Percentiles rank a stretch among this genome's conserved stretches.
phyloP scores from a whole-genome alignment of 2,888 invertebrate species.

The Notodonta dromedarius region DNA sequence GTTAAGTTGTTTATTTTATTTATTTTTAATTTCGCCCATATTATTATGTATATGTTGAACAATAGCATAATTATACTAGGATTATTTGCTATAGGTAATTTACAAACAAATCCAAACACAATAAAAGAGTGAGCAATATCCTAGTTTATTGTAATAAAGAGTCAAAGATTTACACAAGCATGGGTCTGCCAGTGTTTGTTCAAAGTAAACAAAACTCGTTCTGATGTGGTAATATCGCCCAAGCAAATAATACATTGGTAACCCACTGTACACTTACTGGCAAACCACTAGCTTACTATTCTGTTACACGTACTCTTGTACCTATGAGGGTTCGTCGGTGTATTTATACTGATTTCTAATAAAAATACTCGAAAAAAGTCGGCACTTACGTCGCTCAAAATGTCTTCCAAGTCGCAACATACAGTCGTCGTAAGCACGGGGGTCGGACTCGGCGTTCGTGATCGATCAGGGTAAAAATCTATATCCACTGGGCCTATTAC shows the following conservation, averaged over 20 bases:
- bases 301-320: background rate
- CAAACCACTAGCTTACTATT: background rate
- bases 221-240: conserved; percentile 19
- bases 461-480: conserved; percentile 66
- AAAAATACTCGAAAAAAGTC: conserved; percentile 34
- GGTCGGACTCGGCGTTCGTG: conserved; percentile 67
- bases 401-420: conserved; percentile 78
- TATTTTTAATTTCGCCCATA: too few species aligned
- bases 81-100: too few species aligned
- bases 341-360: background rate
- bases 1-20: too few species aligned
- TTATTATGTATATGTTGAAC: too few species aligned
- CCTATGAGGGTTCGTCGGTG: background rate
- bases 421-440: conserved; percentile 73
- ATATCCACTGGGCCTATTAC: conserved; percentile 73
- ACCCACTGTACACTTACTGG: conserved; percentile 6
- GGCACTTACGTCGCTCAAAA: conserved; percentile 79
- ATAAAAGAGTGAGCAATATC: too few species aligned
- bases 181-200: background rate
- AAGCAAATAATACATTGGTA: conserved; percentile 31
- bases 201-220: conserved; percentile 26
- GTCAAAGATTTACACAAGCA: conserved; percentile 3
- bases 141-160: background rate
- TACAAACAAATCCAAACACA: too few species aligned
- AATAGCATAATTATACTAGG: too few species aligned